Base-by-base conservation (phyloP, 2,113 vertebrate genomes). In the Rhea pennata region DNA sequence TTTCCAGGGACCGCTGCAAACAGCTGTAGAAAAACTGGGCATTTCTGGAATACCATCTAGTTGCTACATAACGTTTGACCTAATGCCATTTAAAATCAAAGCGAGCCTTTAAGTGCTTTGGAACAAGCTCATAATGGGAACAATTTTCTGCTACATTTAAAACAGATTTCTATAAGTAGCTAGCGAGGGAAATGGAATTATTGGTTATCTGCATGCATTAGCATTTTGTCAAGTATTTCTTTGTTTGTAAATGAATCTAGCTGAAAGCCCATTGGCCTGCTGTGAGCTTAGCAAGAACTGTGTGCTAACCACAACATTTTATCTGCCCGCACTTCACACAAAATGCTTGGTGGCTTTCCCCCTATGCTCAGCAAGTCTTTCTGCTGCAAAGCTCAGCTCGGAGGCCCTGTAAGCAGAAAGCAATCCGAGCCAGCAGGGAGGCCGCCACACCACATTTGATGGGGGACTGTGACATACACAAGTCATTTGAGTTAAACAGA, bases 51-150 rank as follows among this genome's bases (percentile, higher is more conserved):
- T 89, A 66, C 74, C 74, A 39, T 70, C 54, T 50, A 48, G 64
- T 94, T 96, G 86, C 94, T 92, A 66, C 93, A 93, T 67, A 70
- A 75, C 22, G 2, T 79, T 87, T 95, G 90, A 84, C 88, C 86
- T 69, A 95, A 85, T 87, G 88, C 84, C 91, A 92, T 92, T 79
- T 92, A 62, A 82, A 92, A 91, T 90, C 59, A 86, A 85, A 92
- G 83, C 83, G 66, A 92, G 66, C 29, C 80, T n/a, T 9, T 87
- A 62, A 93, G 56, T 72, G 81, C 87, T 76, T 93, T 76, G 42
- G n/a, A 84, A 88, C 69, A 42, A 78, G 14, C 46, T 70, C 50
- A 22, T 80, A 87, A 89, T 54, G 50, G 71, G 64, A 58, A 77
- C 59, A 50, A 86, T 83, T 76, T 70, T 73, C 90, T 17, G 21